Conservation (phyloP, 2,113 vertebrate genomes). For the Notarius quadriscutis region DNA sequence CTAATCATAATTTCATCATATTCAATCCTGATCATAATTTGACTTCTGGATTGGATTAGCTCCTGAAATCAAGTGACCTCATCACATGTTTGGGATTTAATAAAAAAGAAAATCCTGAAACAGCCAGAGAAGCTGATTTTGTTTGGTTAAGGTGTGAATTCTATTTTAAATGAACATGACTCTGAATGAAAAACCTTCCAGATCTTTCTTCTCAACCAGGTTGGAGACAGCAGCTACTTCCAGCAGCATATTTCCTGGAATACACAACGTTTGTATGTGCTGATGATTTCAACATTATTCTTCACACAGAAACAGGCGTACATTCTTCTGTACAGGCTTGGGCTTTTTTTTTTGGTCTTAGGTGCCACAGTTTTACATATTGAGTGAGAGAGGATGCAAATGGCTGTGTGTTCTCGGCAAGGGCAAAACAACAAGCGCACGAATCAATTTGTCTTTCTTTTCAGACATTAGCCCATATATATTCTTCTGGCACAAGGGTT, state of each 20-base stretch:
- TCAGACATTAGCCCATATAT: neutral
- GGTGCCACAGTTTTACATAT: constrained; percentile 29
- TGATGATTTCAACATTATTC: neutral
- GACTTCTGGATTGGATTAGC: neutral
- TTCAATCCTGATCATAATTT: neutral
- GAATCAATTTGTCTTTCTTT: neutral
- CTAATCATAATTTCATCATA: neutral
- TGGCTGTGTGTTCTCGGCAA: neutral
- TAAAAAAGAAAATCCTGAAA: neutral
- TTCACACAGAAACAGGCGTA: neutral
- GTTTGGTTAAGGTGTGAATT: neutral
- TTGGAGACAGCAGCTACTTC: neutral
- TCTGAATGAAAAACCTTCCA: neutral
- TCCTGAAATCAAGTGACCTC: neutral
- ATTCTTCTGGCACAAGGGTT: neutral
- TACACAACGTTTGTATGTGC: neutral
- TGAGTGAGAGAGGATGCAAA: constrained; percentile 35
- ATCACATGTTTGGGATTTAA: neutral
- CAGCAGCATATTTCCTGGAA: neutral
- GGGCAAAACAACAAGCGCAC: neutral
- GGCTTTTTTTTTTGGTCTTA: neutral
- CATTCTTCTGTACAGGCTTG: neutral
- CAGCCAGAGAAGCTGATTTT: neutral
- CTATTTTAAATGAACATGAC: neutral
- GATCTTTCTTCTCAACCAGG: neutral